Evolutionary conservation across 2,888 invertebrate genomes (phyloP).

Genomic region (Noctua comes): DNA sequence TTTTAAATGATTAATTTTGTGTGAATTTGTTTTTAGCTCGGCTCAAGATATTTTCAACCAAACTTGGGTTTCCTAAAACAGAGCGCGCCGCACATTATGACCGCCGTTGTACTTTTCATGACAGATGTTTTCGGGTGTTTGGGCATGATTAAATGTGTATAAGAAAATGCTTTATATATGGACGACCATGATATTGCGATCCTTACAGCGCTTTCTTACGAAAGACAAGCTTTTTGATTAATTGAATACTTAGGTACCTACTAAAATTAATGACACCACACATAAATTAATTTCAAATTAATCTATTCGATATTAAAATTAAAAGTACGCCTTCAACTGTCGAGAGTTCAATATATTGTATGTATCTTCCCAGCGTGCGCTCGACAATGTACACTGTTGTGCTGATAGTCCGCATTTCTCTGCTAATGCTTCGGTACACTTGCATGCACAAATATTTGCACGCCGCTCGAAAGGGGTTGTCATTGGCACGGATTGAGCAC

Average conservation of each 20-base stretch:
- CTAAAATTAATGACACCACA: not conserved
- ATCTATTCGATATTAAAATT: constrained; percentile 5
- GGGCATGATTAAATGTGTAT: not conserved
- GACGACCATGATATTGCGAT: not conserved
- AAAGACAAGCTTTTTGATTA: constrained; percentile 1
- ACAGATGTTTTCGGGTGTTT: not conserved
- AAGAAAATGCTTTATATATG: not conserved
- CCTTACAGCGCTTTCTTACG: not conserved
- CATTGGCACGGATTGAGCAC: constrained; percentile 76
- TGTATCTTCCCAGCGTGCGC: constrained; percentile 73
- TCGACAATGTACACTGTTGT: constrained; percentile 69
- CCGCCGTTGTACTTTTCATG: not conserved
- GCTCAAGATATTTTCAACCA: not conserved
- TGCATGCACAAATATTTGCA: constrained; percentile 85
- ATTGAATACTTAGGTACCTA: not conserved
- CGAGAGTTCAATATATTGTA: constrained; percentile 59
- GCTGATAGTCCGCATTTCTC: constrained; percentile 82
- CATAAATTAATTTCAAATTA: not conserved
- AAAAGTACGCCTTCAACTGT: not conserved
- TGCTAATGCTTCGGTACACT: constrained; percentile 82
- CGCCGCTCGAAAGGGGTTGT: constrained; percentile 84
- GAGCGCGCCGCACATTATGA: not conserved
- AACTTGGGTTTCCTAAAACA: not conserved
- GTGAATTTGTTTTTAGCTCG: constrained; percentile 29
- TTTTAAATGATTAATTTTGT: not conserved